phyloP scores from a whole-genome alignment of 2,797 vertebrate species.

The Natrix natrix region DNA sequence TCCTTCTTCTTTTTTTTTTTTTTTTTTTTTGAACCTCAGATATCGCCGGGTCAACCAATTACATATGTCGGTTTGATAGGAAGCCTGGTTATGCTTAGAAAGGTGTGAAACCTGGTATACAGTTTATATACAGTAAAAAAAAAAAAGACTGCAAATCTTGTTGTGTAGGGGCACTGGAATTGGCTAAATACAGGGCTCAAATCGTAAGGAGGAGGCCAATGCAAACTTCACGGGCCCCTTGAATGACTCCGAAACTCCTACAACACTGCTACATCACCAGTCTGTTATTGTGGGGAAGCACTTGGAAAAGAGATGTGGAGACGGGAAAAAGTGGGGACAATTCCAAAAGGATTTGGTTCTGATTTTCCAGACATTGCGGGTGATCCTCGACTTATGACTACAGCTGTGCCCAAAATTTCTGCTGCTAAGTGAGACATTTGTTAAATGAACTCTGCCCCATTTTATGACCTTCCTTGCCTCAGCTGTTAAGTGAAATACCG shows the following conservation, averaged over 20 bases:
- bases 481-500: neutral
- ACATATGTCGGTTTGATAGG: constrained; percentile 32
- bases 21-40: neutral
- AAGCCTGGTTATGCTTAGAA: constrained; percentile 26
- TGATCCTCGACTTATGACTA: no score
- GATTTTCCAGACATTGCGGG: neutral
- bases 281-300: neutral
- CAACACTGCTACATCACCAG: constrained; percentile 3
- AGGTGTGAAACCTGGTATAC: constrained; percentile 35
- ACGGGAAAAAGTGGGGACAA: neutral
- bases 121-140: constrained; percentile 8
- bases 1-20: neutral
- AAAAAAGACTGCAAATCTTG: constrained; percentile 29
- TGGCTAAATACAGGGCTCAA: constrained; percentile 38
- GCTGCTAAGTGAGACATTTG: neutral
- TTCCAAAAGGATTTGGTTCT: neutral
- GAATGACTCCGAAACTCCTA: constrained; percentile 33
- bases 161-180: constrained; percentile 44
- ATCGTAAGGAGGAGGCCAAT: constrained; percentile 42
- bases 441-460: neutral
- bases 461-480: neutral
- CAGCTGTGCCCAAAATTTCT: neutral
- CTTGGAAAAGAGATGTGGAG: no score
- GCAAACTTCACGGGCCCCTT: neutral
- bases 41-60: neutral